These are phyloP conservation scores for Cossypha niveicapilla DNA, from an alignment of 2,797 vertebrate species.

Conservation along the genomic window DNA sequence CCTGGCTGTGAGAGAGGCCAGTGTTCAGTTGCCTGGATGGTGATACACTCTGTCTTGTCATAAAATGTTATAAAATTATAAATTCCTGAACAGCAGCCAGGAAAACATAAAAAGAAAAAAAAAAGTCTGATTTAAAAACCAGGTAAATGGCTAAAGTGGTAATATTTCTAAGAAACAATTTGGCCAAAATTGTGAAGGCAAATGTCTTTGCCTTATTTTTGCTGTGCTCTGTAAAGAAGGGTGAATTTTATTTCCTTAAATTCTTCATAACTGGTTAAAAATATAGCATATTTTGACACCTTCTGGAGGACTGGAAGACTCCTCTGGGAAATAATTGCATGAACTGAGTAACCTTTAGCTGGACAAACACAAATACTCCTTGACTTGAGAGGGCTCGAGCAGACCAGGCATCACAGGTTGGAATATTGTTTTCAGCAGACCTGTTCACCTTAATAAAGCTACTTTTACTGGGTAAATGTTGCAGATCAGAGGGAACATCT, in stretches of 20 bases:
- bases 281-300: not conserved
- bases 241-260: not conserved
- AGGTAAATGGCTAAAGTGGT: not conserved
- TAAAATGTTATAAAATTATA: slow-evolving; percentile 8
- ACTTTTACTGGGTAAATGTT: not conserved
- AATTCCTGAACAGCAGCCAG: slow-evolving; percentile 12
- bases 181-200: not conserved
- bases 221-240: not conserved
- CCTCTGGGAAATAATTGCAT: not conserved
- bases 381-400: not conserved
- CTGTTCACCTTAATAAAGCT: not conserved
- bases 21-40: not conserved
- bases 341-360: not conserved
- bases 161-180: not conserved
- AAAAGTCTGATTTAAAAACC: not conserved
- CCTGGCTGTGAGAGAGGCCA: not conserved
- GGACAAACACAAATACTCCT: not conserved
- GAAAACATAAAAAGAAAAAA: not conserved
- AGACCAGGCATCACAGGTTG: not conserved
- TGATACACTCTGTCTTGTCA: not conserved
- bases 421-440: not conserved
- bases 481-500: not conserved
- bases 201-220: not conserved
- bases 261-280: not conserved
- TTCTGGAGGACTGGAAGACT: not conserved